Evolutionary conservation across 1,140 invertebrate species (phyloP), one percentile per base, ranked within the genome.

Genomic region (Aphidius gifuensis): DNA sequence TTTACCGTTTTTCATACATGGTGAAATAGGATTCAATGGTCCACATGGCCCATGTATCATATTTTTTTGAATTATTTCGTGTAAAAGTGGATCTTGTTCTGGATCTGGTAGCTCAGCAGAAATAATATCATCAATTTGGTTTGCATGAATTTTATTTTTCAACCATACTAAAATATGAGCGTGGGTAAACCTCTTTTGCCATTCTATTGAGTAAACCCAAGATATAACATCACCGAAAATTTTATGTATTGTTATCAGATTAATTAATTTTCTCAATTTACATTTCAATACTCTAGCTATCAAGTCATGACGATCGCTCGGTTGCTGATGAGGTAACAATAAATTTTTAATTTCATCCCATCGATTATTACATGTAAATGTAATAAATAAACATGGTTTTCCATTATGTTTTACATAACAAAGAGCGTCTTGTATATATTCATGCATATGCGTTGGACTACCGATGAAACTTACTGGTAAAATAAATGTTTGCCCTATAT

Each of bases 31-130:
- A 46, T 76, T 72, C 62, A 74, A 75, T 44, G 74, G 74, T 46
- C 75, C n/a, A n/a, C n/a, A n/a, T n/a, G n/a, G n/a, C n/a, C n/a
- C 69, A 71, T 74, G 71, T 68, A 76, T 71, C 74, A 74, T 71
- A 61, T 68, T 72, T 71, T 70, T 77, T 61, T 68, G 72, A 66
- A 76, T 66, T 57, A 66, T 59, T 65, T 74, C 71, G 75, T 70
- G 73, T 21, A 84, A 64, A 40, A 59, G 23, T 67, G 69, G 74
- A 73, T 85, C 78, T 57, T 21, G 70, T 43, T 66, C 48, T 42
- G 58, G 58, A 78, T 85, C 76, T 46, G 85, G 83, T 62, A 87
- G 80, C 78, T 86, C 83, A 5, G 82, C 83, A 50, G 62, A 82
- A 64, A 85, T 82, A 6, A 83, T 67, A 40, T 75, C 59, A 62